These are phyloP conservation scores for Calephelis virginiensis DNA, from an alignment of 1,140 invertebrate genomes.

Conservation along the genomic window DNA sequence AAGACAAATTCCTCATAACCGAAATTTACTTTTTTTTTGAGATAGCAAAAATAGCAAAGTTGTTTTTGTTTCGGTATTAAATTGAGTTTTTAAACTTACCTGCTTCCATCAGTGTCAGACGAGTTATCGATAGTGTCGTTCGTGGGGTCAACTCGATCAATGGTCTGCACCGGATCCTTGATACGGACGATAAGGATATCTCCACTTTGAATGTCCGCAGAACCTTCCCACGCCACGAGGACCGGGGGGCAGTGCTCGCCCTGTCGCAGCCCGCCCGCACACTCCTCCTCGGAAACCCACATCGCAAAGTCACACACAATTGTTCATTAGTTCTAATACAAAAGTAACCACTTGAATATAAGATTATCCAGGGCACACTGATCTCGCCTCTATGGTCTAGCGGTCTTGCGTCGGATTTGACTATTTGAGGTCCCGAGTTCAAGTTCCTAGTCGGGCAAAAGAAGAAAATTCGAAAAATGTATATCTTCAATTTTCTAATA, in stretches of 20 bases:
- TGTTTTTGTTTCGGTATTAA: too few species aligned
- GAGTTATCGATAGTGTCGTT: constrained; percentile 51
- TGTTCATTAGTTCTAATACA: constrained; percentile 1
- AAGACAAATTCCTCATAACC: too few species aligned
- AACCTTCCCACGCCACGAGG: constrained; percentile 81
- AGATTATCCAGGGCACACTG: too few species aligned
- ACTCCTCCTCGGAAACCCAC: constrained; percentile 79
- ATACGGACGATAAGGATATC: constrained; percentile 85
- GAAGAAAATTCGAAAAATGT: too few species aligned
- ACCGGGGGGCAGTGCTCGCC: constrained; percentile 76
- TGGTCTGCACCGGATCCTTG: constrained; percentile 78
- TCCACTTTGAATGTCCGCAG: constrained; percentile 82
- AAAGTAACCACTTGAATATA: background rate
- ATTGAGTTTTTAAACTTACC: constrained; percentile 37
- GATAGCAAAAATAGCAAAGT: too few species aligned
- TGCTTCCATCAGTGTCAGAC: constrained; percentile 42
- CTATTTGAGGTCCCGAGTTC: too few species aligned
- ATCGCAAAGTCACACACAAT: constrained; percentile 51
- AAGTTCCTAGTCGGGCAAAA: too few species aligned
- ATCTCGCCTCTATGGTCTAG: too few species aligned
- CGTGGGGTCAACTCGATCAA: constrained; percentile 45
- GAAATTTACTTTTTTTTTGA: too few species aligned
- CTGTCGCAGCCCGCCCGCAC: constrained; percentile 54
- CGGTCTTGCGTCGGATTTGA: too few species aligned
- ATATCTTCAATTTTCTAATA: too few species aligned